Evolutionary conservation across 1,140 invertebrate species (phyloP), one percentile per base, ranked within the genome.

Genomic region (Aphis gossypii): DNA sequence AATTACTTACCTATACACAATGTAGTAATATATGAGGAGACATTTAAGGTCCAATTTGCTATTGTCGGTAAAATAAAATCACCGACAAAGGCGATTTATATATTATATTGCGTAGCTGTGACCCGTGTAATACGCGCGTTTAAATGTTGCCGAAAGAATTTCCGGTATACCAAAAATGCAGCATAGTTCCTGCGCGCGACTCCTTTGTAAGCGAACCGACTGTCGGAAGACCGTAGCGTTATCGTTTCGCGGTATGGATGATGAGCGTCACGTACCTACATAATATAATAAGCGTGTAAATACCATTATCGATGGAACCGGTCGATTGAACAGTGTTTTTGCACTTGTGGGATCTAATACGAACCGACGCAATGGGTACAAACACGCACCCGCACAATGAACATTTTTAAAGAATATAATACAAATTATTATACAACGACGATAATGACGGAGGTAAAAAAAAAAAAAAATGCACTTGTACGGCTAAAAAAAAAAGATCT

Each of bases 251-350:
- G 91, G 90, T 82, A 88, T 54, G n/a, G 86, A 86, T 46, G 84
- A 41, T 86, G 84, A 41, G 44, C 44, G 84, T 18, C 41, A 30
- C 18, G 30, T 48, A 88, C 5, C 3, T 38, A 83, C 21, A n/a
- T 46, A 48, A 21, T 48, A 87, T 87, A 89, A 89, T 41, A 44
- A 90, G 54, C 54, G 89, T 44, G 54, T 90, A 90, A 90, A 89
- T 89, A 89, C 51, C 76, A 92, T 92, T 83, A 92, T 86, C 92
- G 92, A 93, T n/a, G 8, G 30, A 93, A 23, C 48, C 48, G 92
- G 92, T 93, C 92, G 92, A 93, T 93, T 93, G 92, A 93, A 93
- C 92, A 93, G 92, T 93, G 92, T 93, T 93, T 93, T 93, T 93
- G 92, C 92, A 93, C 92, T 93, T 93, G 92, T 84, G 92, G 92